Percentiles rank a stretch among this genome's conserved stretches.
phyloP scores from a whole-genome alignment of 2,797 vertebrate genomes.

The Harpagifer antarcticus region DNA sequence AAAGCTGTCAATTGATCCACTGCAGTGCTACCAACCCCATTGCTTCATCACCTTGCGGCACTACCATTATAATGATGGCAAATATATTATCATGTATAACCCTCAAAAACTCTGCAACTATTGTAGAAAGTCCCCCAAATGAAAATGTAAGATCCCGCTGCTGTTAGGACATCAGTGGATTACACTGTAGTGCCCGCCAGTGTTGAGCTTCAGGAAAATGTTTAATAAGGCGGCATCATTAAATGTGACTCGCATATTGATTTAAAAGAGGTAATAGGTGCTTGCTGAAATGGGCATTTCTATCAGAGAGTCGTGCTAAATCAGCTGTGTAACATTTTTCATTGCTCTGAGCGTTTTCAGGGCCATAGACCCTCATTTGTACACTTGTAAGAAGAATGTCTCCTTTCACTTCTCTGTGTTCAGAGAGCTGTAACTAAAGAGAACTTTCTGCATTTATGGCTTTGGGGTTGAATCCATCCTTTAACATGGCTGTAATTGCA shows the following conservation, averaged over 20 bases:
- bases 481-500: conserved; percentile 3
- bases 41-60: conserved; percentile 51
- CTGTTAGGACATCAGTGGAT: conserved; percentile 51
- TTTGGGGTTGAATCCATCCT: conserved; percentile 18
- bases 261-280: conserved; percentile 63
- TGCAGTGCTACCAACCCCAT: conserved; percentile 50
- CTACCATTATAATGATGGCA: conserved; percentile 51
- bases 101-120: conserved; percentile 29
- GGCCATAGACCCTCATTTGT: conserved; percentile 35
- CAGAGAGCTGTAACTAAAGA: conserved; percentile 5
- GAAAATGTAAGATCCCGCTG: conserved; percentile 45
- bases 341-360: conserved; percentile 29
- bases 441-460: conserved; percentile 19
- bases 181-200: conserved; percentile 28
- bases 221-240: conserved; percentile 57
- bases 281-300: conserved; percentile 43
- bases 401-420: conserved; percentile 19
- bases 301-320: conserved; percentile 59
- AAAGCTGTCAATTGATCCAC: conserved; percentile 68
- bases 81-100: conserved; percentile 59
- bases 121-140: conserved; percentile 59
- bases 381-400: conserved; percentile 27
- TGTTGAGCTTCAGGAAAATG: conserved; percentile 57
- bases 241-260: conserved; percentile 67
- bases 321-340: conserved; percentile 40